Conservation (phyloP, 1,140 invertebrate species). For the Zophobas morio region DNA sequence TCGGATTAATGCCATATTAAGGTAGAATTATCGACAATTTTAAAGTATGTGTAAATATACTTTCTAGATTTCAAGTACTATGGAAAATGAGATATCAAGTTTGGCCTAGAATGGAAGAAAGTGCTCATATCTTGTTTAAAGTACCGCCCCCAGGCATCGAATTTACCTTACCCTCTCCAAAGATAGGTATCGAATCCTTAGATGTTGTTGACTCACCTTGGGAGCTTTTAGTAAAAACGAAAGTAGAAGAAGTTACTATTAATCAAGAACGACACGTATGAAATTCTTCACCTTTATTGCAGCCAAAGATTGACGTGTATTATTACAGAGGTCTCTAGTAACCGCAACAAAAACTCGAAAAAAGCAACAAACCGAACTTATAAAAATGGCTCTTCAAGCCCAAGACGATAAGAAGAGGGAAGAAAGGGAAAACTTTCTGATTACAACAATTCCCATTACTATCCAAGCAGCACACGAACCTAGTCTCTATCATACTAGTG, state of each 20-base stretch:
- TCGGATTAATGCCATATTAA: constrained; percentile 85
- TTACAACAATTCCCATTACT: constrained; percentile 97
- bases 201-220: constrained; percentile 98
- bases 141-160: constrained; percentile 98
- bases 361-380: constrained; percentile 98
- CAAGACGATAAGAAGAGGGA: constrained; percentile 96
- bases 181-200: constrained; percentile 95
- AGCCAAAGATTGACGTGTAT: constrained; percentile 16
- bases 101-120: constrained; percentile 99
- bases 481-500: constrained; percentile 87
- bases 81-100: constrained; percentile 99
- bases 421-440: constrained; percentile 95
- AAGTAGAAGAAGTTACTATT: constrained; percentile 99
- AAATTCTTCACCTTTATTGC: background rate
- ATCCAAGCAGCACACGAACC: constrained; percentile 97
- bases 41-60: constrained; percentile 1
- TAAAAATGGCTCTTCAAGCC: constrained; percentile 93
- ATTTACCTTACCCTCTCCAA: constrained; percentile 98
- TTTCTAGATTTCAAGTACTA: constrained; percentile 86
- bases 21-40: constrained; percentile 68
- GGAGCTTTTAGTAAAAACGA: constrained; percentile 97
- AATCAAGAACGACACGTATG: constrained; percentile 98
- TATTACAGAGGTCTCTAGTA: constrained; percentile 90
- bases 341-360: constrained; percentile 98
- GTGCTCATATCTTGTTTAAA: constrained; percentile 95